Evolutionary conservation across 2,113 vertebrate species (phyloP).

Genomic region (Pseudorhombus dupliciocellatus): DNA sequence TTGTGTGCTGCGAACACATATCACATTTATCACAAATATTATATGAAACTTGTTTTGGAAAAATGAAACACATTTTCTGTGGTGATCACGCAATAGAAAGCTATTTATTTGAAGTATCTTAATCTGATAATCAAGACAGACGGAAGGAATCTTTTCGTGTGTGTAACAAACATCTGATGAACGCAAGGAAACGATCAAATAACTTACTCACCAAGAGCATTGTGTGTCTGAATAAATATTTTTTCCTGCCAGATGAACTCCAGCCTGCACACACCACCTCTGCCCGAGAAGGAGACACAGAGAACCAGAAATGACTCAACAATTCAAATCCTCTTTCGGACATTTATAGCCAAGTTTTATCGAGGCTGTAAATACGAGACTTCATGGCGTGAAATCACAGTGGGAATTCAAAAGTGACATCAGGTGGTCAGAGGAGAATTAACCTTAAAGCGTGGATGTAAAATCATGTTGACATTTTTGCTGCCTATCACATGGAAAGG

Average conservation of each 20-base stretch:
- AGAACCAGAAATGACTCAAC: not conserved
- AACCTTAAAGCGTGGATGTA: constrained; percentile 20
- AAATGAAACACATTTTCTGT: too few relatives aligned
- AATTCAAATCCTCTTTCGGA: constrained; percentile 21
- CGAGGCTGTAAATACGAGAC: constrained; percentile 34
- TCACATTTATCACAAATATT: too few relatives aligned
- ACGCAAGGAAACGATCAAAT: not conserved
- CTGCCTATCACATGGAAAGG: constrained; percentile 17
- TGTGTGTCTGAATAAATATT: not conserved
- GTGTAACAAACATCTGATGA: not conserved
- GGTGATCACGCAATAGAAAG: too few relatives aligned
- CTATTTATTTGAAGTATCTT: too few relatives aligned
- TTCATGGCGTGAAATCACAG: constrained; percentile 4
- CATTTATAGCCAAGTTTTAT: constrained; percentile 20
- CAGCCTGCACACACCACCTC: not conserved
- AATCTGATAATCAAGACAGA: too few relatives aligned
- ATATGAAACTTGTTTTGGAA: too few relatives aligned
- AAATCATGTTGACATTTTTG: constrained; percentile 43
- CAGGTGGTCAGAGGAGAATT: constrained; percentile 19
- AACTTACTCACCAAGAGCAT: not conserved
- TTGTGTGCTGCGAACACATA: too few relatives aligned
- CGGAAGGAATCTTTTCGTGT: too few relatives aligned
- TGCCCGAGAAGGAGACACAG: not conserved
- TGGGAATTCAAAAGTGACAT: constrained; percentile 19
- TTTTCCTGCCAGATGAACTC: not conserved